phyloP scores from a whole-genome alignment of 2,113 vertebrate species.

The Gallinago media region DNA sequence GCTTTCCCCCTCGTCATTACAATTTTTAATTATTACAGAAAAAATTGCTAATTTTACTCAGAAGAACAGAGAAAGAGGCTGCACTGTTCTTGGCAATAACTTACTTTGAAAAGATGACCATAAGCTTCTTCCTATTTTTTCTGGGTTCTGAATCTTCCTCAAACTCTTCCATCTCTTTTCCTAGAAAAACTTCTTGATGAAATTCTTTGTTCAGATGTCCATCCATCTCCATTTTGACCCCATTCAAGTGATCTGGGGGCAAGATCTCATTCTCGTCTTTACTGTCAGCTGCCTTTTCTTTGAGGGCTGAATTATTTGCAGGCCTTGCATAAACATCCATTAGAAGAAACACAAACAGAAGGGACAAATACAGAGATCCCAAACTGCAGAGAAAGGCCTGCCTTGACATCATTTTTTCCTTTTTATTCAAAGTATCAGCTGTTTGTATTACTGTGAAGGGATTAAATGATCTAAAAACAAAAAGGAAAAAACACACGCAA shows the following conservation, averaged over 20 bases:
- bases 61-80: neutral
- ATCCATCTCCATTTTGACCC: constrained; percentile 92
- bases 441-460: neutral
- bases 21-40: neutral
- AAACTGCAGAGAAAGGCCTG: constrained; percentile 65
- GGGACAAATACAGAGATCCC: constrained; percentile 72
- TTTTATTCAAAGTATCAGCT: neutral
- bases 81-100: neutral
- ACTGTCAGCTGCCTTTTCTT: constrained; percentile 74
- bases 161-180: constrained; percentile 91
- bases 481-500: neutral
- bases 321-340: constrained; percentile 83
- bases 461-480: neutral
- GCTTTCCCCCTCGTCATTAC: no score
- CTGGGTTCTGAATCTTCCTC: constrained; percentile 91
- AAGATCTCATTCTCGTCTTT: constrained; percentile 91
- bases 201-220: constrained; percentile 96
- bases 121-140: constrained; percentile 89
- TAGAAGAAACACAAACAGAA: constrained; percentile 74
- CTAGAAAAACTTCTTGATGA: constrained; percentile 96
- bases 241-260: constrained; percentile 93
- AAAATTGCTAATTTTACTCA: neutral
- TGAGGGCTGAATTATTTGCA: constrained; percentile 86
- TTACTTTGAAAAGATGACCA: constrained; percentile 93
- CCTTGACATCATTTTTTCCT: constrained; percentile 73